A percentile compares a stretch with the other conserved stretches of the same genome.
phyloP scores from a whole-genome alignment of 2,888 invertebrate genomes.

The Bursaphelenchus okinawaensis region DNA sequence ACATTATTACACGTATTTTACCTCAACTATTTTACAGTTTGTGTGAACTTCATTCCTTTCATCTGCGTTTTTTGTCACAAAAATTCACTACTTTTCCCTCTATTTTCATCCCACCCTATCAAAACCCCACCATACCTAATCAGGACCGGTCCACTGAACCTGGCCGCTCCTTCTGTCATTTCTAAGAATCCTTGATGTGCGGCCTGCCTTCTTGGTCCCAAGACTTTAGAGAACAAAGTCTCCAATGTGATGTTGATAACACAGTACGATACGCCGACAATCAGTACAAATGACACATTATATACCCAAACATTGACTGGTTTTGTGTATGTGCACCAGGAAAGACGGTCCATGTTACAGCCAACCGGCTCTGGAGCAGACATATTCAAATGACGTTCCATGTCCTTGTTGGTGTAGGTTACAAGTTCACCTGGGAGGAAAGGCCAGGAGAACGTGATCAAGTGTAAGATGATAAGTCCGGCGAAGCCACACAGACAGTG shows the following conservation, averaged over 20 bases:
- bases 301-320: constrained; percentile 17
- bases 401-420: background rate
- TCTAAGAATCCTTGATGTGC: constrained; percentile 7
- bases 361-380: constrained; percentile 9
- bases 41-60: too few relatives aligned
- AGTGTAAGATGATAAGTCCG: constrained; percentile 32
- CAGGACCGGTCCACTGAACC: constrained; percentile 7
- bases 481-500: background rate
- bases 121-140: background rate
- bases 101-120: too few relatives aligned
- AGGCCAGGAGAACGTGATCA: constrained; percentile 36
- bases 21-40: too few relatives aligned
- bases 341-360: constrained; percentile 14
- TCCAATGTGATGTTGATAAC: constrained; percentile 12
- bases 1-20: too few relatives aligned
- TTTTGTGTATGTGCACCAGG: constrained; percentile 8
- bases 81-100: too few relatives aligned
- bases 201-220: constrained; percentile 9
- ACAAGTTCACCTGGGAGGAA: constrained; percentile 26
- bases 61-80: too few relatives aligned
- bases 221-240: constrained; percentile 10
- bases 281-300: constrained; percentile 5
- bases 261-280: constrained; percentile 10
- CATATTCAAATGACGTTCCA: background rate
- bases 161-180: constrained; percentile 1